Evolutionary conservation across 2,797 vertebrate species (phyloP), one percentile per base, ranked within the genome.

Genomic region (Paedocypris micromegethes): DNA sequence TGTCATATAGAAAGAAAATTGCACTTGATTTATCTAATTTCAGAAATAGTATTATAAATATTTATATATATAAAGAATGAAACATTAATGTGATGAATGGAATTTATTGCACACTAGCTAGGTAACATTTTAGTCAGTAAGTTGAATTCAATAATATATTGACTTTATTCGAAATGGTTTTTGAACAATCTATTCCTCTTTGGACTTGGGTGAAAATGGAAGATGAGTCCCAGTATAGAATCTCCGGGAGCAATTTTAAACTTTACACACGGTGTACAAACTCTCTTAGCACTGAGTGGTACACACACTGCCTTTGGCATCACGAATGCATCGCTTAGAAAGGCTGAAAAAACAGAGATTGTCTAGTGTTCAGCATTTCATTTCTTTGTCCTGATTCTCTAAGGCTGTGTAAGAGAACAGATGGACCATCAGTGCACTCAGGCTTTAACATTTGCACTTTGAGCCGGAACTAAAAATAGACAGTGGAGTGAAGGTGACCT

Each of bases 151-250:
- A 77, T 76, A 70, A 38, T 49, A 55, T 45, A 45, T 41, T 42
- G 9, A 5, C 8, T 62, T 59, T 61, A 48, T 44, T 38, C 6
- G n/a, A 60, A 4, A 46, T 59, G 42, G 37, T 54, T 23, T 55
- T 58, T 59, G 66, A 61, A 44, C 66, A 54, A 42, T 51, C 42
- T 44, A 6, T 53, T 46, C 51, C 75, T 71, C 59, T 1, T 47
- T 58, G 68, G 71, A 49, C 63, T 5, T 2, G 39, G 8, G 73
- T 72, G 63, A 38, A 75, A 77, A 79, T 72, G 65, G 58, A 72
- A 60, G 44, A 68, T 48, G 70, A 45, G 59, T 64, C 47, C 58
- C n/a, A 43, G 8, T 68, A 69, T 55, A 71, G 66, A 72, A 5
- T 5, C 46, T 52, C 62, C 53, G 43, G 43, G 61, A 61, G 41